Percentiles rank a stretch among this genome's conserved stretches.
Evolutionary conservation across 2,113 vertebrate genomes (phyloP).

Genomic region (Neolamprologus fasciatus): DNA sequence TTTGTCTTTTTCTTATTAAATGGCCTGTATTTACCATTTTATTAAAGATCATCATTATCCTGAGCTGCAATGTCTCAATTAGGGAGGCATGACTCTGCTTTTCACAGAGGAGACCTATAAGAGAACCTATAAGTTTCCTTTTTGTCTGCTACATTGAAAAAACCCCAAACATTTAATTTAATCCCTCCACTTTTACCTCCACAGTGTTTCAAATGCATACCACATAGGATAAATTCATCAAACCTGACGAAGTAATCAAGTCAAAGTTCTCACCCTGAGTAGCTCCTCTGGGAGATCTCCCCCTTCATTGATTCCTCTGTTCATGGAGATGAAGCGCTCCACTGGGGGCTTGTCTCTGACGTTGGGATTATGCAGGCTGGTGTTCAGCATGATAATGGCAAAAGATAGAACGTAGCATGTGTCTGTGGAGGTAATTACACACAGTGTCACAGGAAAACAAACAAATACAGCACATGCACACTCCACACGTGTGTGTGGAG

Average conservation of each 20-base stretch:
- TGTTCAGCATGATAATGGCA: constrained; percentile 97
- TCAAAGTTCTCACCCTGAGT: constrained; percentile 76
- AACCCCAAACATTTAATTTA: not conserved
- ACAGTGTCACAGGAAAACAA: not conserved
- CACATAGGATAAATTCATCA: not conserved
- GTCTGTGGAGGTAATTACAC: constrained; percentile 72
- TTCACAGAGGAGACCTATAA: not conserved
- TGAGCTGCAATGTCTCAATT: constrained; percentile 11
- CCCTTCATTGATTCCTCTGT: constrained; percentile 95
- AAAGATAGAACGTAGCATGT: constrained; percentile 96
- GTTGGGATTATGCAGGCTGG: constrained; percentile 97
- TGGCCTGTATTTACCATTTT: not conserved
- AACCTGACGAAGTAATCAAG: not conserved
- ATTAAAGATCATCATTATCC: not conserved
- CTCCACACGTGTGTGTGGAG: not conserved
- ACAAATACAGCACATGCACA: not conserved
- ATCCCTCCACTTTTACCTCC: not conserved
- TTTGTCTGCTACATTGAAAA: not conserved
- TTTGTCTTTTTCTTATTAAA: not conserved
- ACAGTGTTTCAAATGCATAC: not conserved
- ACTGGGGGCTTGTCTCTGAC: constrained; percentile 93
- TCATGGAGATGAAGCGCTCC: constrained; percentile 98
- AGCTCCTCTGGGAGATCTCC: constrained; percentile 96
- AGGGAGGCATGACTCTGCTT: not conserved
- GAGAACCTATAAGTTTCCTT: not conserved